A percentile compares a stretch with the other conserved stretches of the same genome.
These are phyloP conservation scores for Xestia xanthographa DNA, from an alignment of 2,888 invertebrate species.

Conservation along the genomic window DNA sequence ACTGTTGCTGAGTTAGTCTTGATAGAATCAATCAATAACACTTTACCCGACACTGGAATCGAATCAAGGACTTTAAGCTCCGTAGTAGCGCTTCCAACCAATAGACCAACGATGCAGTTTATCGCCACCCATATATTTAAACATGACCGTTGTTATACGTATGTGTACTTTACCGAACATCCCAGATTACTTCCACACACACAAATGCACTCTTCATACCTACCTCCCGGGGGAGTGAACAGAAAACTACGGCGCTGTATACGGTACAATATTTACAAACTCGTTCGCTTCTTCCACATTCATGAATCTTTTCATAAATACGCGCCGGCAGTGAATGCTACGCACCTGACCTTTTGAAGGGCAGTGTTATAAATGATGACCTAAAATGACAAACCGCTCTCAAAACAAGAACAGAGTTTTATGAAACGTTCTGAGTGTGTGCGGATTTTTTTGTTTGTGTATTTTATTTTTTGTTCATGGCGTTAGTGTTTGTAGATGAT, in stretches of 20 bases:
- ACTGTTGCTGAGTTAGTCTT: not conserved
- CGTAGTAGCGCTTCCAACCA: not conserved
- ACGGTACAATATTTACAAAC: conserved; percentile 58
- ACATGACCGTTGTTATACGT: not conserved
- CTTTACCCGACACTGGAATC: not conserved
- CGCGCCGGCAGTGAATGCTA: conserved; percentile 41
- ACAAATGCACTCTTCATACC: conserved; percentile 39
- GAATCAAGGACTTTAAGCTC: not conserved
- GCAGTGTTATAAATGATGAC: conserved; percentile 48
- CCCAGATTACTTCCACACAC: conserved; percentile 34
- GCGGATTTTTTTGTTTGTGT: not conserved
- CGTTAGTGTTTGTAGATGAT: not conserved
- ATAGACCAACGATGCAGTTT: not conserved
- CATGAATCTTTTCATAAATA: conserved; percentile 63
- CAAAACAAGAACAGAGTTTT: conserved; percentile 35
- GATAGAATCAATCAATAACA: not conserved
- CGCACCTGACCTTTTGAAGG: conserved; percentile 56
- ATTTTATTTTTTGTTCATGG: not conserved
- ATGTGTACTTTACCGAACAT: conserved; percentile 14
- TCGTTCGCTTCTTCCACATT: conserved; percentile 52
- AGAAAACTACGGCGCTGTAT: conserved; percentile 49
- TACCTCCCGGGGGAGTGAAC: conserved; percentile 30
- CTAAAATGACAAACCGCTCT: conserved; percentile 38
- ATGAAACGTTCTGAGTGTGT: conserved; percentile 19
- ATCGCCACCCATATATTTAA: not conserved